phyloP scores from a whole-genome alignment of 2,797 vertebrate genomes.

The Margarornis squamiger region DNA sequence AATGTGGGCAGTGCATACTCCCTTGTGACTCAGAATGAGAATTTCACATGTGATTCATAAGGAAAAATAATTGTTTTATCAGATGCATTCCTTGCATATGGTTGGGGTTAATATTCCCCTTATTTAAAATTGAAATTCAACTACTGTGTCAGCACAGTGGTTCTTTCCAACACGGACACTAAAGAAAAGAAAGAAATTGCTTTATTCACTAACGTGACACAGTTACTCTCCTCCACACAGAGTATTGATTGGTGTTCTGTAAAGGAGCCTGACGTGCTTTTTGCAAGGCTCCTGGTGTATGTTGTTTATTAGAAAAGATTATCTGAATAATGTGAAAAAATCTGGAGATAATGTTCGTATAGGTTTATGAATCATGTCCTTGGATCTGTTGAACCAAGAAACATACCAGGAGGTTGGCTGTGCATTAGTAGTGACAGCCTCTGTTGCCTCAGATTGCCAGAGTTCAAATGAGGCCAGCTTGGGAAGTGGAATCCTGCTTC shows the following conservation, averaged over 20 bases:
- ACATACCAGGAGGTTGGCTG: background rate
- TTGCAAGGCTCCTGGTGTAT: background rate
- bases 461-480: background rate
- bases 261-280: background rate
- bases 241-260: background rate
- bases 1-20: conserved; percentile 24
- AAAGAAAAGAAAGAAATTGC: background rate
- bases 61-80: conserved; percentile 50
- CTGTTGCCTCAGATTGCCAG: background rate
- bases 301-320: background rate
- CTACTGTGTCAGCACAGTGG: background rate
- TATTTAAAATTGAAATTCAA: conserved; percentile 33
- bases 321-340: background rate
- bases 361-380: background rate
- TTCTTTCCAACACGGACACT: background rate
- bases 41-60: conserved; percentile 36
- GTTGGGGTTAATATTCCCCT: conserved; percentile 12
- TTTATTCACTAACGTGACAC: conserved; percentile 3
- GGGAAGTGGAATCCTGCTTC: background rate
- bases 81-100: background rate
- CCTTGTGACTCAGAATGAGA: conserved; percentile 40
- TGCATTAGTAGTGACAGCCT: background rate
- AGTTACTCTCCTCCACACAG: background rate
- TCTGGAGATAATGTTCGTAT: background rate
- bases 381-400: background rate